Evolutionary conservation across 2,113 vertebrate species (phyloP), one percentile per base, ranked within the genome.

Genomic region (Megaleporinus macrocephalus): DNA sequence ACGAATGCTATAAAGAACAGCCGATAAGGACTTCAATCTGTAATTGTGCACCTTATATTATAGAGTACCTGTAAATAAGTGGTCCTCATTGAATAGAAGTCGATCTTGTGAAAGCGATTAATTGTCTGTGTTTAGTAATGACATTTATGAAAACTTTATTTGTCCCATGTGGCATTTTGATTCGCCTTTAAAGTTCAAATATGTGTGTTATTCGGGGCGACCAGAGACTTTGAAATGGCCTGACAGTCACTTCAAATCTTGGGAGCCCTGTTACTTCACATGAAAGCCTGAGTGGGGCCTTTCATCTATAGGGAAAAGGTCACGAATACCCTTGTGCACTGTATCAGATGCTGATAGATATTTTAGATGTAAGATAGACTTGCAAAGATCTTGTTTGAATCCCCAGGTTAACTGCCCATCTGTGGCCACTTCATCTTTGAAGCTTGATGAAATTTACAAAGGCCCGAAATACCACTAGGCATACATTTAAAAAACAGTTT

Each of bases 71-170:
- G 6, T 36, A 36, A 36, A 6, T 3, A 4, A 36, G 33, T 36
- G 33, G 33, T 4, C 33, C 33, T 36, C 33, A 36, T 44, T 44
- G 10, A 1, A 4, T 44, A 1, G 41, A 9, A 1, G 41, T 9
- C 9, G 36, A 36, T 36, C 36, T 36, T 36, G 3, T 36, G 9
- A 44, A 44, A 44, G 9, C 9, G 10, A 70, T 59, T 68, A 79
- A 82, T 70, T 73, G 61, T 27, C 36, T n/a, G 20, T 44, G 30
- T 62, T 78, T 55, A 66, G 33, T 36, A 61, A 51, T 84, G 76
- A 87, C 70, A 91, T 92, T 93, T 91, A 91, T 90, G 88, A 90
- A 90, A 92, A 88, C 89, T 91, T 92, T 89, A 92, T 90, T 88
- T 80, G 76, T 82, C 83, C 80, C 76, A 77, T 86, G 88, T 93